Evolutionary conservation across 23 tunicate species (phyloP), one percentile per base, ranked within the genome.

Genomic region (Botrylloides violaceus): DNA sequence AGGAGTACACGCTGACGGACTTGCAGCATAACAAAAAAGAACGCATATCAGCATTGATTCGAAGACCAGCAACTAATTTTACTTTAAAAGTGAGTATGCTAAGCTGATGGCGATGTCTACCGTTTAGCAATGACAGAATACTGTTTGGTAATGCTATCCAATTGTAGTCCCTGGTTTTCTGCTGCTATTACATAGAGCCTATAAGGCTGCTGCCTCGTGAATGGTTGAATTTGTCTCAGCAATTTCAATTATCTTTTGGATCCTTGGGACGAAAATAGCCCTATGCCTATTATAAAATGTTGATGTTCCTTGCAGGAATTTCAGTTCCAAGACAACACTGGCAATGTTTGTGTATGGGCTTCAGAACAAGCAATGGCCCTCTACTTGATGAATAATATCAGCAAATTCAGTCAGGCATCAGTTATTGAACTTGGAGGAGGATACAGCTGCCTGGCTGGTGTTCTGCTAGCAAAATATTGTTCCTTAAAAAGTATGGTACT

Each of bases 331-430:
- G 78, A 87, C 80, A 87, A 87, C 83, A 87, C 95, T 28, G 95
- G 95, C 2, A 87, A 87, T 71, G 82, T 87, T n/a, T 87, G 95
- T 37, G 53, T 87, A 4, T 87, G 95, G 95, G 87, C 95, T 7
- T 36, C 86, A 20, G 95, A 87, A 61, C 84, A 87, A 58, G 82
- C 80, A 9, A 62, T 87, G 76, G 86, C 95, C 5, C 75, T 68
- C 61, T 87, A 87, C 57, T 80, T 84, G 34, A 35, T 71, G 4
- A 37, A 64, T 39, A 74, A 87, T 43, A 53, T 59, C 20, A 34
- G 64, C 36, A 18, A 76, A 21, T 87, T 87, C 32, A 4, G 30
- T 2, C 36, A 29, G 56, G 76, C 76, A 57, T 71, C 82, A 1
- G 75, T 87, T 4, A 37, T 80, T 34, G 95, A 87, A 63, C 64